Conservation (phyloP, 2,888 invertebrate genomes). For the Euplagia quadripunctaria region DNA sequence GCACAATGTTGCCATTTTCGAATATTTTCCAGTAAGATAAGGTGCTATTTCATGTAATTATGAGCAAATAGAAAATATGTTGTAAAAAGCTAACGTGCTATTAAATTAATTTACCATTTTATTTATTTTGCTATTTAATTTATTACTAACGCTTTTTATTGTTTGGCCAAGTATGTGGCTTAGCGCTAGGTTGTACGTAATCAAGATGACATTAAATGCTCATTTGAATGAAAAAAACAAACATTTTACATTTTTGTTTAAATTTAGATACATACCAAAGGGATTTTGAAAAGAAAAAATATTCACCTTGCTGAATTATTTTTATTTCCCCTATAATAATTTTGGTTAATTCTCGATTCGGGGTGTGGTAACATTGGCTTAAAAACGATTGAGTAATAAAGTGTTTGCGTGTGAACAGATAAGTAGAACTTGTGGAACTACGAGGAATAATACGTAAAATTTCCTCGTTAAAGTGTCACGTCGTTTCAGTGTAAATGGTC, state of each 20-base stretch:
- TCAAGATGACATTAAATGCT: not conserved
- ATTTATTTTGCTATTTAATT: not conserved
- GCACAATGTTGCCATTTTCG: not conserved
- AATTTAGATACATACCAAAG: not conserved
- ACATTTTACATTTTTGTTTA: not conserved
- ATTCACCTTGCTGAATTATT: not conserved
- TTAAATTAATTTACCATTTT: not conserved
- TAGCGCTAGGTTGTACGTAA: not conserved
- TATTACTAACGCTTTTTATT: not conserved
- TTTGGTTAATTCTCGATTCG: not conserved
- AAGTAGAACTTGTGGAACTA: no score
- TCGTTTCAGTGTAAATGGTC: not conserved
- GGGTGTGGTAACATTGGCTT: not conserved
- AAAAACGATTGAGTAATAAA: not conserved
- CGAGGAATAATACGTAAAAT: no score
- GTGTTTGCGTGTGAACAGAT: no score
- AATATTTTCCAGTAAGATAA: not conserved
- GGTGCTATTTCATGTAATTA: not conserved
- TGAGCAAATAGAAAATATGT: not conserved
- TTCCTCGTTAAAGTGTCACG: not conserved
- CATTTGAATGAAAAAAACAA: not conserved
- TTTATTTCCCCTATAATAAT: not conserved
- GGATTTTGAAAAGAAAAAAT: not conserved
- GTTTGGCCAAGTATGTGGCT: not conserved
- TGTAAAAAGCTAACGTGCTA: no score